Base-by-base conservation (phyloP, 1,140 invertebrate species). In the Ganaspis sp. region DNA sequence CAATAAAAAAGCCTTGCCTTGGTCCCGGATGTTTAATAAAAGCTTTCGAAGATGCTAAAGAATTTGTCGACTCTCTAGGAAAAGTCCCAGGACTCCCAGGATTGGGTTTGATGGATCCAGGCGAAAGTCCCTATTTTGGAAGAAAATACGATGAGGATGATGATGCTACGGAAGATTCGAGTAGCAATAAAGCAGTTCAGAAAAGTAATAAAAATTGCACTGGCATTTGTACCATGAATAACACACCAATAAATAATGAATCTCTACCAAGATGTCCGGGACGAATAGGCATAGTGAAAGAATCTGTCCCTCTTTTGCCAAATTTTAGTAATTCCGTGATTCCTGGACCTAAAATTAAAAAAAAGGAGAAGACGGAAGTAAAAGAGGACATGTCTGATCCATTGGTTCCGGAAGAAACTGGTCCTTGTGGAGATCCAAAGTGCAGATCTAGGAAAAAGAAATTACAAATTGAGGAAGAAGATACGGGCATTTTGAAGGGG, bases 51-150 rank as follows among this genome's bases (percentile, higher is more conserved):
- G 87, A 90, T 19, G 84, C 85, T 0, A 85, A 89, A 74, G 83
- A 88, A 5, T 89, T 90, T 58, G 87, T 90, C 0, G 83, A 90
- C 72, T 86, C 85, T 0, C 54, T 89, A 15, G 87, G 86, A 0
- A 88, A 84, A 29, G 85, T 84, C 9, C 84, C 85, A 1, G 88
- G 87, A 8, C 23, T 89, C 5, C 70, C 76, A n/a, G 89, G 87
- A 4, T 74, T 89, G 0, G 87, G 88, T 4, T 73, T 90, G 58
- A 83, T 83, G 78, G 86, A 87, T 54, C 84, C 86, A 8, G 78
- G 82, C 6, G 87, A 89, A 23, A 89, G 87, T 72, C 89, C 88
- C 15, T 88, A 84, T 45, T 89, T 87, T 42, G 78, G 77, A 4
- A 81, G 78, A 21, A 53, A 17, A 26, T 11, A 72, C 9, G 58